Conservation (phyloP, 2,113 vertebrate species). For the Scytalopus superciliaris region DNA sequence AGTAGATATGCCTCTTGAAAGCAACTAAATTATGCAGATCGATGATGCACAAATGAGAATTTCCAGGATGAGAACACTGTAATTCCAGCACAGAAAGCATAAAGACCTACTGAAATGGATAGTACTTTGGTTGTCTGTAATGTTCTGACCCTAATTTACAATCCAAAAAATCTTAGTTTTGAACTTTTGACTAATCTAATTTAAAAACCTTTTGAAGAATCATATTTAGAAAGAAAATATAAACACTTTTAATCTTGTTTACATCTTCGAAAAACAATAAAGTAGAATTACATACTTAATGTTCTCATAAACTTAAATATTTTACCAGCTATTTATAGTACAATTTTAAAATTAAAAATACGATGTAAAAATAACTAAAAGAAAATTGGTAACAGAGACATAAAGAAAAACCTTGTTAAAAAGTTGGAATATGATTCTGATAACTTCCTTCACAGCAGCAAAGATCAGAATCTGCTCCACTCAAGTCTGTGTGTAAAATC, state of each 20-base stretch:
- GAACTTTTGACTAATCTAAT: background rate
- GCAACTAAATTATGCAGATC: background rate
- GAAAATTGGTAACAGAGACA: background rate
- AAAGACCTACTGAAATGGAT: background rate
- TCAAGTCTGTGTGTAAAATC: background rate
- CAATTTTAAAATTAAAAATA: background rate
- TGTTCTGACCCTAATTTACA: background rate
- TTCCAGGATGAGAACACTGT: background rate
- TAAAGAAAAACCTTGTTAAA: background rate
- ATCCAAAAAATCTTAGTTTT: background rate
- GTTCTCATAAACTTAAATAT: background rate
- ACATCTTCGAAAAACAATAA: background rate
- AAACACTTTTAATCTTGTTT: background rate
- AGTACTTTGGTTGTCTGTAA: background rate
- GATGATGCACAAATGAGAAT: background rate
- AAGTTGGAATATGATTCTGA: background rate
- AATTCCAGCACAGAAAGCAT: background rate
- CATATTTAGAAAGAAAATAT: background rate
- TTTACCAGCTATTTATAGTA: background rate
- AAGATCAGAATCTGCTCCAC: background rate
- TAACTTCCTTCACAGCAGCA: background rate
- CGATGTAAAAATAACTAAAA: background rate
- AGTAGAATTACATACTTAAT: background rate
- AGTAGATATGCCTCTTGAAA: accelerated
- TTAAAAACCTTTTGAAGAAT: background rate